Evolutionary conservation across 2,113 vertebrate species (phyloP).

Genomic region (Eubucco bourcierii): DNA sequence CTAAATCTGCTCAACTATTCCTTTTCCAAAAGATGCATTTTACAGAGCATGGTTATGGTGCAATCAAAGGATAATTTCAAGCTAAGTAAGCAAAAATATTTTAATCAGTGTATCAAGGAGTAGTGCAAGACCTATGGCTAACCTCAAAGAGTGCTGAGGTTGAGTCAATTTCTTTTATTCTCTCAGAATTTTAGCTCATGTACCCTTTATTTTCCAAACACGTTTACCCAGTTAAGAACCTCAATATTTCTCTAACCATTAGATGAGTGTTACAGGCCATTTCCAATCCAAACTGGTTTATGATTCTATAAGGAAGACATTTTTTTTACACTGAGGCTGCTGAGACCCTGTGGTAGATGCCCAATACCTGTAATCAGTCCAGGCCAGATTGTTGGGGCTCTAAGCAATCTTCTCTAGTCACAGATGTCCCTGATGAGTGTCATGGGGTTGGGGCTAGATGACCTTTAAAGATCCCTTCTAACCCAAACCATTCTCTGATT

Average conservation of each 20-base stretch:
- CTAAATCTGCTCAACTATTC: background rate
- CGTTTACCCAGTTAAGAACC: background rate
- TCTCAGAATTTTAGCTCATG: background rate
- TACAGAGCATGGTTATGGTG: background rate
- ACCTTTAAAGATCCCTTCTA: too few relatives aligned
- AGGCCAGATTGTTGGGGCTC: too few relatives aligned
- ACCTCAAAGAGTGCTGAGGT: background rate
- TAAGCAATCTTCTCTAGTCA: too few relatives aligned
- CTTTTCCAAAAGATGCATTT: slow-evolving; percentile 27
- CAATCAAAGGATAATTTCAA: background rate
- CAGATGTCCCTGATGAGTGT: too few relatives aligned
- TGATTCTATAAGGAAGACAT: too few relatives aligned
- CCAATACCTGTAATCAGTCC: too few relatives aligned
- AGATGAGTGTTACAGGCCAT: too few relatives aligned
- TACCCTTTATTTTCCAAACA: background rate
- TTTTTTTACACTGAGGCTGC: too few relatives aligned
- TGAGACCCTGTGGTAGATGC: too few relatives aligned
- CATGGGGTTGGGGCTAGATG: too few relatives aligned
- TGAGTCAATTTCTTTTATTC: background rate
- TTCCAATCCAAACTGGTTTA: too few relatives aligned
- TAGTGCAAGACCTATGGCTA: background rate
- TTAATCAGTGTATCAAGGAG: background rate
- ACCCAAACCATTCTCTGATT: too few relatives aligned
- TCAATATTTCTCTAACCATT: background rate
- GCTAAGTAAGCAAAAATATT: background rate